phyloP scores from a whole-genome alignment of 2,888 invertebrate species.

The Phasia obesa region DNA sequence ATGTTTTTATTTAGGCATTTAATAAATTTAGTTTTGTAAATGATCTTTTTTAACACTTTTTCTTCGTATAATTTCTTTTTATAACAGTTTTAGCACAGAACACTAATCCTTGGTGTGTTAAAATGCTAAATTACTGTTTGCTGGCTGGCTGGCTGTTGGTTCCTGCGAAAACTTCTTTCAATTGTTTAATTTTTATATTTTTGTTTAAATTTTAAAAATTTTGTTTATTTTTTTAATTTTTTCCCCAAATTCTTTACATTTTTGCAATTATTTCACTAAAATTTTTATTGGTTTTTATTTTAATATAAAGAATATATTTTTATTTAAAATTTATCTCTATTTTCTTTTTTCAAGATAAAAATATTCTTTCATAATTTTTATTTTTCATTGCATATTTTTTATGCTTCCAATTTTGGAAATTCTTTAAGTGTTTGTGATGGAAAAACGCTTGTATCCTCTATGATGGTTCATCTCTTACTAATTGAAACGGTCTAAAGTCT shows the following conservation, averaged over 20 bases:
- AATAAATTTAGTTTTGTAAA: constrained; percentile 1
- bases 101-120: constrained; percentile 70
- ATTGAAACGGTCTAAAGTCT: constrained; percentile 79
- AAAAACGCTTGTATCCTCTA: constrained; percentile 82
- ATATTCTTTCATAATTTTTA: constrained; percentile 18
- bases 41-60: constrained; percentile 39
- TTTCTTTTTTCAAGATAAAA: constrained; percentile 45
- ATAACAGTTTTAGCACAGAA: constrained; percentile 68
- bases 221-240: constrained; percentile 30
- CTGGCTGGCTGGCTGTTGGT: constrained; percentile 43
- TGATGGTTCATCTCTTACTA: constrained; percentile 83
- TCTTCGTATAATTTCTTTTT: constrained; percentile 29
- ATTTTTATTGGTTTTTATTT: not conserved
- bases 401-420: constrained; percentile 40
- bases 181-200: constrained; percentile 27
- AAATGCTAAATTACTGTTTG: constrained; percentile 67
- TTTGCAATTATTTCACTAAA: constrained; percentile 15
- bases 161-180: constrained; percentile 39
- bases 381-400: constrained; percentile 51
- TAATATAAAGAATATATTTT: not conserved
- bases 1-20: constrained; percentile 21
- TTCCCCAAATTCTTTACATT: constrained; percentile 73
- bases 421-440: constrained; percentile 72
- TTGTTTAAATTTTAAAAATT: constrained; percentile 4
- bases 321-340: no score